These are phyloP conservation scores for Ptychodera flava DNA, from an alignment of 35 echinoderm and acorn worm species.

Conservation along the genomic window DNA sequence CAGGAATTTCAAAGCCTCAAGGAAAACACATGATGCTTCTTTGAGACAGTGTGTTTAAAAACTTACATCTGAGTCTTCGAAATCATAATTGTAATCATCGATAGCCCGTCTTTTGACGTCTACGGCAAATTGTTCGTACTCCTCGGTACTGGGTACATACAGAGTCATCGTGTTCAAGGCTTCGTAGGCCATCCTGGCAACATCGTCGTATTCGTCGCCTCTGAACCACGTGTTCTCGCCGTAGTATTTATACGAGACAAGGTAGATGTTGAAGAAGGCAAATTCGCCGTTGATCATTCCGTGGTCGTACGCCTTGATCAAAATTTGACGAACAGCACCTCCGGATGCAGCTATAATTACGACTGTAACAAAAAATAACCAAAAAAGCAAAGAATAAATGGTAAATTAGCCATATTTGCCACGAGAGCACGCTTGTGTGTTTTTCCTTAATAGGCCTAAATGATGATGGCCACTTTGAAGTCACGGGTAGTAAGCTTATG, in stretches of 20 bases:
- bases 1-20: too few relatives aligned
- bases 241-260: conserved; percentile 13
- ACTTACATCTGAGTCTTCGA: conserved; percentile 20
- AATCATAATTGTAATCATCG: conserved; percentile 27
- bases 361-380: conserved; percentile 21
- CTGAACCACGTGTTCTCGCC: conserved; percentile 54
- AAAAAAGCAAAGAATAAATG: too few relatives aligned
- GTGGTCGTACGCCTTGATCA: conserved; percentile 34
- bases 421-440: too few relatives aligned
- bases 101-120: conserved; percentile 44
- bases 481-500: too few relatives aligned
- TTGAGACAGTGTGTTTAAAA: too few relatives aligned
- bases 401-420: too few relatives aligned
- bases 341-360: conserved; percentile 37
- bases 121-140: conserved; percentile 56
- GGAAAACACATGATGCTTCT: too few relatives aligned
- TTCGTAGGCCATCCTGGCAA: conserved; percentile 33
- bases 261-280: conserved; percentile 51
- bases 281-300: conserved; percentile 40
- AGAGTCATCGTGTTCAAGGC: conserved; percentile 55
- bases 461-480: too few relatives aligned
- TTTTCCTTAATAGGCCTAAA: too few relatives aligned
- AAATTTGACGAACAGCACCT: conserved; percentile 16
- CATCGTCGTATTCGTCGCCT: conserved; percentile 22
- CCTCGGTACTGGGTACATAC: conserved; percentile 44